A percentile compares a stretch with the other conserved stretches of the same genome.
These are phyloP conservation scores for Atethmia centrago DNA, from an alignment of 2,888 invertebrate genomes.

Conservation along the genomic window DNA sequence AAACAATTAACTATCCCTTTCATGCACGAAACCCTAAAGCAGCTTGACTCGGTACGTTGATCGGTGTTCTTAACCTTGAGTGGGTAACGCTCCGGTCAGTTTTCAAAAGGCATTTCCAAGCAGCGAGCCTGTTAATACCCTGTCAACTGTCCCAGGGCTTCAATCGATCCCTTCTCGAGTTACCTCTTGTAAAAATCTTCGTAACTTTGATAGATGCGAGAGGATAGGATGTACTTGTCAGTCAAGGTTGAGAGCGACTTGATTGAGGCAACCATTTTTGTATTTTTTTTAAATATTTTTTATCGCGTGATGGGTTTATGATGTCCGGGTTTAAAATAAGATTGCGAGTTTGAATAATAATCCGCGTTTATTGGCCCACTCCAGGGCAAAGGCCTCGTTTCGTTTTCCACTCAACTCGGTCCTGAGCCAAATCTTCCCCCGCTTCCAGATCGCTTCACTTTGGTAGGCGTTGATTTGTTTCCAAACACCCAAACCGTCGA, in stretches of 20 bases:
- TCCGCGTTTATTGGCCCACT: too few relatives aligned
- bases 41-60: constrained; percentile 25
- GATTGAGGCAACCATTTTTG: neutral
- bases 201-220: constrained; percentile 22
- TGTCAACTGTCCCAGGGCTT: neutral
- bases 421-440: too few relatives aligned
- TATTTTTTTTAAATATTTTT: constrained; percentile 4
- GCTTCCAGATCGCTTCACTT: too few relatives aligned
- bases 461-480: too few relatives aligned
- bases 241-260: constrained; percentile 17
- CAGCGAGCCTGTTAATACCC: constrained; percentile 4
- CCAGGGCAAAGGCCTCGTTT: too few relatives aligned
- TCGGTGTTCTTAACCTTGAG: constrained; percentile 23
- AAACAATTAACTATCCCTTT: neutral
- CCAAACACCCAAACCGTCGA: too few relatives aligned
- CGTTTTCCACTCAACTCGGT: too few relatives aligned
- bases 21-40: constrained; percentile 21
- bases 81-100: constrained; percentile 18
- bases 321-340: too few relatives aligned
- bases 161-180: constrained; percentile 17
- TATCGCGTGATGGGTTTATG: neutral
- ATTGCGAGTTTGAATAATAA: too few relatives aligned
- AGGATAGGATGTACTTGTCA: neutral
- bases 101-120: constrained; percentile 34
- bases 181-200: constrained; percentile 44